Conservation (phyloP, 2,888 invertebrate genomes). For the Andricus quercusramuli region DNA sequence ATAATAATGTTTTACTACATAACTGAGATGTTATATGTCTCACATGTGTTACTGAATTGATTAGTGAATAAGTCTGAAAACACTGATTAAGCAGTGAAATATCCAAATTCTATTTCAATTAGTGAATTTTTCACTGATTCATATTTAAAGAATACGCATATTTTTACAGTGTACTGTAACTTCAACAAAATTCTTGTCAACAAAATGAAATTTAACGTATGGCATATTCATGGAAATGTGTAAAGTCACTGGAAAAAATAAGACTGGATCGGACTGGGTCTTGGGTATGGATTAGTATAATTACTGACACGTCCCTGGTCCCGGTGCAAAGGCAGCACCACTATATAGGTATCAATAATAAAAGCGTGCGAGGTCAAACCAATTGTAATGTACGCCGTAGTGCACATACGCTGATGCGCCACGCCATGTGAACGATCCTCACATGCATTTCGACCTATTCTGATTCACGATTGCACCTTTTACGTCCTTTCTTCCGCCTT, state of each 20-base stretch:
- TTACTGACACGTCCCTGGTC: not conserved
- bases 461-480: conserved; percentile 54
- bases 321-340: conserved; percentile 1
- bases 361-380: conserved; percentile 73
- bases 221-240: not conserved
- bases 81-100: no score
- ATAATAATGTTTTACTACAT: no score
- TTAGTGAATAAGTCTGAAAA: no score
- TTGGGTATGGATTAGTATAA: not conserved
- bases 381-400: conserved; percentile 67
- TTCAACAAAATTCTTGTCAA: no score
- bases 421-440: conserved; percentile 66
- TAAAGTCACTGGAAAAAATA: not conserved
- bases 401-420: conserved; percentile 36
- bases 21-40: no score
- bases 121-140: no score
- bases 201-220: no score
- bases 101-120: no score
- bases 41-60: no score
- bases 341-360: conserved; percentile 68
- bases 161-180: no score
- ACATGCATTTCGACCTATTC: conserved; percentile 65
- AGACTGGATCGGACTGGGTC: no score
- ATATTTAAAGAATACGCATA: no score
- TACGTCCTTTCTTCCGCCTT: conserved; percentile 52